A percentile compares a stretch with the other conserved stretches of the same genome.
These are phyloP conservation scores for Ciconia stormi DNA, from an alignment of 2,113 vertebrate species.

Conservation along the genomic window DNA sequence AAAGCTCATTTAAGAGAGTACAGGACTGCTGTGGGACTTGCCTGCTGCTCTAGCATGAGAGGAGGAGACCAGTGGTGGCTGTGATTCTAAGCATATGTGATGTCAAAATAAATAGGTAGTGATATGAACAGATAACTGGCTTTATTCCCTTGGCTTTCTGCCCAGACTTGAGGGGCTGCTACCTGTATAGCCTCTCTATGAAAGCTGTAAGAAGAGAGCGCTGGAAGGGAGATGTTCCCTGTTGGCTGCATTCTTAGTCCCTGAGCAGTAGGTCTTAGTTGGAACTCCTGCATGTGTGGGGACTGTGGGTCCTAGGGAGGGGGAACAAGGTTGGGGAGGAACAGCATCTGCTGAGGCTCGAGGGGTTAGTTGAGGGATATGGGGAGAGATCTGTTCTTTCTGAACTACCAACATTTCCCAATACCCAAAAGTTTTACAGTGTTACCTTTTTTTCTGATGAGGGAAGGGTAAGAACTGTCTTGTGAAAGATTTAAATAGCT, in stretches of 20 bases:
- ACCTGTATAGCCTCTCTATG: neutral
- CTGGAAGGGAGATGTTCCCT: neutral
- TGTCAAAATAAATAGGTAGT: neutral
- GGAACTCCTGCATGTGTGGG: neutral
- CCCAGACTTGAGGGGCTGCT: neutral
- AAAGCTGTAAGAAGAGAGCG: neutral
- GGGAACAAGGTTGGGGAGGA: fast-evolving
- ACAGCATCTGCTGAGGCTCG: neutral
- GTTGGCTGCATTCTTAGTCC: neutral
- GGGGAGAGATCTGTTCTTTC: neutral
- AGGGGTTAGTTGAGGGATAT: neutral
- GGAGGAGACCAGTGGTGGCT: neutral
- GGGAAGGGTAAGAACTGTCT: neutral
- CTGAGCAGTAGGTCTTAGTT: neutral
- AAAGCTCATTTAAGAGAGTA: neutral
- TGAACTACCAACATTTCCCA: neutral
- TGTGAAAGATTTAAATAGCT: neutral
- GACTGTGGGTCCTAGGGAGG: neutral
- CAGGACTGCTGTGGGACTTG: neutral
- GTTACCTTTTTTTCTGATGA: neutral
- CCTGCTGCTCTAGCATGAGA: neutral
- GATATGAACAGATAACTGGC: neutral
- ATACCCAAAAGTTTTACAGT: neutral
- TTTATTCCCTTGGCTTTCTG: neutral
- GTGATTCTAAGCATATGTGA: neutral